phyloP scores from a whole-genome alignment of 1,140 invertebrate species.

The Brachionus koreanus region DNA sequence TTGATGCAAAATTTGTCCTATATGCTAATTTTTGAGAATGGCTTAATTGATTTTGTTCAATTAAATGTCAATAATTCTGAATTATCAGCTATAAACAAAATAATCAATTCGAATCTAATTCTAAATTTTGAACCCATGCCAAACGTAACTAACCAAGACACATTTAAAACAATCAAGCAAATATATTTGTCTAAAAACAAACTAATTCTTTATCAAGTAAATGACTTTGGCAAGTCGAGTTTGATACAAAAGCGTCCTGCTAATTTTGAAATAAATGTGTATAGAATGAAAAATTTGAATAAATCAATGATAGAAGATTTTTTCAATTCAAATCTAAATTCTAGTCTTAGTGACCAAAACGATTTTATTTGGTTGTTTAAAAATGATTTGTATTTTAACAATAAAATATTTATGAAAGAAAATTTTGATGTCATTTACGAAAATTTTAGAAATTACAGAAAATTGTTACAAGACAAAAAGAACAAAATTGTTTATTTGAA shows the following conservation, averaged over 20 bases:
- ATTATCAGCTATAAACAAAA: not conserved
- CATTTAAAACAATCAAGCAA: not conserved
- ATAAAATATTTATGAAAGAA: not conserved
- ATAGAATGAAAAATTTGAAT: not conserved
- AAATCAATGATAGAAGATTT: not conserved
- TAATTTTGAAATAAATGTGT: slow-evolving; percentile 9
- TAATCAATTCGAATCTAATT: not conserved
- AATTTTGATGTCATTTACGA: not conserved
- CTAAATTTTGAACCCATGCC: not conserved
- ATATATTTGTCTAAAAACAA: not conserved
- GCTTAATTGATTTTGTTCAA: not conserved
- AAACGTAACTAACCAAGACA: not conserved
- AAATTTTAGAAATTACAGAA: slow-evolving; percentile 3
- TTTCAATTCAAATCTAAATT: not conserved
- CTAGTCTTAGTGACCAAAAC: not conserved
- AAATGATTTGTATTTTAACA: slow-evolving; percentile 28
- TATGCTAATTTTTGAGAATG: slow-evolving; percentile 18
- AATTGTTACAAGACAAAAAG: not conserved
- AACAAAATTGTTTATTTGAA: not conserved
- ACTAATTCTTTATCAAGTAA: not conserved
- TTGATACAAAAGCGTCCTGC: not conserved
- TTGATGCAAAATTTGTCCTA: not conserved
- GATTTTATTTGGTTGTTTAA: slow-evolving; percentile 30
- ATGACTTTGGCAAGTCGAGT: slow-evolving; percentile 27
- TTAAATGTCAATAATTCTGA: not conserved